Evolutionary conservation across 1,140 invertebrate genomes (phyloP), one percentile per base, ranked within the genome.

Genomic region (Aphelinus atriplicis): DNA sequence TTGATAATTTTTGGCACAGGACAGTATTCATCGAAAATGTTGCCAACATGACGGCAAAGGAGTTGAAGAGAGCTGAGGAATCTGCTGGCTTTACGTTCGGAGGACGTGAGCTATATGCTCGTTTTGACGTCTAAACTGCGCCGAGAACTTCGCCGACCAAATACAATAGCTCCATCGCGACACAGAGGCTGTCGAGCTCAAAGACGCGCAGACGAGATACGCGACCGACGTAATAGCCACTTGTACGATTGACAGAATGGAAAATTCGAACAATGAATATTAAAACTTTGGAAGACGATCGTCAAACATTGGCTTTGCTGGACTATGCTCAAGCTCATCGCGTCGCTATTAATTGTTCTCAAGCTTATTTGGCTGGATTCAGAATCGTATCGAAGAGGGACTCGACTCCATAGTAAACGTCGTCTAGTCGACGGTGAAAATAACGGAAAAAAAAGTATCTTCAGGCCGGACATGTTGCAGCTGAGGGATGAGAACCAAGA

Each of bases 51-150:
- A 84, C 82, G 90, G 90, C 10, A 58, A 90, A 68, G 85, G 89
- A 79, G 26, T 26, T 91, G 90, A 90, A 87, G 87, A 47, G 86
- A 89, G 65, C 90, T 91, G 88, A 80, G 90, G 1, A 85, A 87
- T 0, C 89, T 89, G 0, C 73, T 92, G 6, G 90, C 0, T 92
- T 91, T 78, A 92, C 91, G 0, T 83, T 87, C 2, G 88, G 88
- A 91, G 91, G 81, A 90, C 91, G 89, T 84, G 87, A 45, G 77
- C 73, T 26, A 26, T 57, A 90, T 90, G 89, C 89, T 87, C 64
- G 79, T 80, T 1, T 71, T 90, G 7, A 89, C 90, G 81, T 78
- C 81, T 26, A 7, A 85, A 89, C 50, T 85, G 82, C 66, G 84
- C 82, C 1, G 43, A 75, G 42, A 71, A 79, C 5, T 83, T 81